Evolutionary conservation across 2,113 vertebrate genomes (phyloP).

Genomic region (Bujurquina vittata): DNA sequence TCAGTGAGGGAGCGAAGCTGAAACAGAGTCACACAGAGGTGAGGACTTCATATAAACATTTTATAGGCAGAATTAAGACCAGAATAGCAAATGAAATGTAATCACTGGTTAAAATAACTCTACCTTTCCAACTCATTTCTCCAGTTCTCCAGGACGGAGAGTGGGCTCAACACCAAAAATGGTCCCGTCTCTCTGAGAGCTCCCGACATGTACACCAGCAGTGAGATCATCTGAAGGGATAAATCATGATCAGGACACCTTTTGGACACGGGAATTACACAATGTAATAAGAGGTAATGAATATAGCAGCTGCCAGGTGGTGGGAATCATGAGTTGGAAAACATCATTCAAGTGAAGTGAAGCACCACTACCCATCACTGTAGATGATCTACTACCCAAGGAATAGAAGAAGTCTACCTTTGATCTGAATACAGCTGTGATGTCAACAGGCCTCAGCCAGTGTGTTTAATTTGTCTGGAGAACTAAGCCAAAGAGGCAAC

Average conservation of each 20-base stretch:
- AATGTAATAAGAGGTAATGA: neutral
- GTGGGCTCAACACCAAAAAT: conserved; percentile 90
- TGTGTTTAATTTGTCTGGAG: neutral
- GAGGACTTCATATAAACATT: neutral
- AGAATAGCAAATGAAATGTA: neutral
- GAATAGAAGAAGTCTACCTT: too few species aligned
- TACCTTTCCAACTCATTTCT: conserved; percentile 87
- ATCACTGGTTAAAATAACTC: neutral
- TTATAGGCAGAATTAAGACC: neutral
- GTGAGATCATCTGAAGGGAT: conserved; percentile 83
- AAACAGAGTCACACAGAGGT: neutral
- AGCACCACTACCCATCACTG: too few species aligned
- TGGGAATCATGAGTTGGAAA: neutral
- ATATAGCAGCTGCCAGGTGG: neutral
- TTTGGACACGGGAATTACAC: neutral
- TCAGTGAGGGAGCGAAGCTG: conserved; percentile 87
- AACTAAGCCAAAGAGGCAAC: neutral
- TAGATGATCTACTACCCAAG: too few species aligned
- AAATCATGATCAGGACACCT: neutral
- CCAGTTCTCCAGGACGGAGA: conserved; percentile 93
- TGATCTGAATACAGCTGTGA: too few species aligned
- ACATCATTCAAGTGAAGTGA: neutral
- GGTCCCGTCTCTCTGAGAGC: conserved; percentile 76
- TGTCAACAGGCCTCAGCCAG: too few species aligned
- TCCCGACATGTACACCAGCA: conserved; percentile 86